Base-by-base conservation (phyloP, 2,113 vertebrate species). In the Onychostoma macrolepis region DNA sequence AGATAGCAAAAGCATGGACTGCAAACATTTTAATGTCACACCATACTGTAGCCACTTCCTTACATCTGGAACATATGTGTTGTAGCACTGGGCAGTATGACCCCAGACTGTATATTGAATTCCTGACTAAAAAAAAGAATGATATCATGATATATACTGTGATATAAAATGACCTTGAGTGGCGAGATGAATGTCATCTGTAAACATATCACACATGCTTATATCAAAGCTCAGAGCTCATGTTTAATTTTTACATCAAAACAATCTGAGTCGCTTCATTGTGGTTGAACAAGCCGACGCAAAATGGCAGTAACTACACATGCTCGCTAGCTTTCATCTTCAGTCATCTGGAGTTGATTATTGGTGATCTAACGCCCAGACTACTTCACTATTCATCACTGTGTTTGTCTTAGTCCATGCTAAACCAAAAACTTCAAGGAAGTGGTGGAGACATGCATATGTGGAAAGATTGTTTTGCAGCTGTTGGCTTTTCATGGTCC, bases 281-380 rank as follows among this genome's bases (percentile, higher is more conserved):
- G 80, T 50, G 63, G 43, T 71, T 24, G 26, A 12, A 83, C 41
- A 83, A 48, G 58, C 43, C 6, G 28, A 84, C 3, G 53, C 48
- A 53, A 67, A 67, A 67, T 69, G 4, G 36, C 41, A 82, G 30
- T 15, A 82, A 74, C 56, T 58, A 74, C 45, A 28, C 38, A 12
- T n/a, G 48, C 83, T 74, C 11, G 15, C 65, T 41, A 26, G 67
- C 67, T 71, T 72, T 84, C 28, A 58, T 84, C 82, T 74, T 24
- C 12, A 3, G 30, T 87, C 65, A 87, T 87, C 78, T 87, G 85
- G 67, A 61, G 63, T 43, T 15, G 33, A 81, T 81, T 86, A 72
- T 58, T 45, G 21, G 13, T 84, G 30, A 58, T 58, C 33, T 38
- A 19, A 53, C 50, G 2, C 8, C 53, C 10, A 82, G 50, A 69